Evolutionary conservation across 1,140 invertebrate genomes (phyloP).

Genomic region (Glossosoma conforme): DNA sequence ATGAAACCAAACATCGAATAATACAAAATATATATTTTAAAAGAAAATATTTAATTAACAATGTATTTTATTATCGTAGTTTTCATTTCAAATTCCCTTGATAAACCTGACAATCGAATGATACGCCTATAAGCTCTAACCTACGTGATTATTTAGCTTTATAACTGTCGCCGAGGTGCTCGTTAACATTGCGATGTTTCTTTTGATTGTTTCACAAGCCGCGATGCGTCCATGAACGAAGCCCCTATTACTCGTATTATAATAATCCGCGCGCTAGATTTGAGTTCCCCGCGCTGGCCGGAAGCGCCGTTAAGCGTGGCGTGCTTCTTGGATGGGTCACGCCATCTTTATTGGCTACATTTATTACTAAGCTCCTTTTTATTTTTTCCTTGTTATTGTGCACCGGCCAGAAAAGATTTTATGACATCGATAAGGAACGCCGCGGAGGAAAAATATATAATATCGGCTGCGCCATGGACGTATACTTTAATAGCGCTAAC

Average conservation of each 20-base stretch:
- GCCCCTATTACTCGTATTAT: constrained; percentile 6
- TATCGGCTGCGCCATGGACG: constrained; percentile 31
- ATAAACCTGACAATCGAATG: too few relatives aligned
- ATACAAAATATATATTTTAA: too few relatives aligned
- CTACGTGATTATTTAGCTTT: too few relatives aligned
- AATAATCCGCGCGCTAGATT: constrained; percentile 4
- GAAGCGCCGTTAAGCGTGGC: constrained; percentile 23
- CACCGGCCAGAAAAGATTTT: constrained; percentile 32
- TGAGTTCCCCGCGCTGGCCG: too few relatives aligned
- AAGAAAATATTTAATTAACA: too few relatives aligned
- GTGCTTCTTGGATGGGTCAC: constrained; percentile 31
- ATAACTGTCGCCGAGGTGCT: too few relatives aligned
- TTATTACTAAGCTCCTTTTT: constrained; percentile 32
- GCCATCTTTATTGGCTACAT: constrained; percentile 33
- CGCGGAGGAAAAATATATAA: constrained; percentile 25
- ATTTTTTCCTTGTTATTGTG: constrained; percentile 32
- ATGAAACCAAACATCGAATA: too few relatives aligned
- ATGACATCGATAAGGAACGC: constrained; percentile 31
- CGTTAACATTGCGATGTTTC: too few relatives aligned
- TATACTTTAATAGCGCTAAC: constrained; percentile 32
- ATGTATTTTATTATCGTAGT: too few relatives aligned
- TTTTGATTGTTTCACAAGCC: too few relatives aligned
- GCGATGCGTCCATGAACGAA: background rate
- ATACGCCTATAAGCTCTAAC: too few relatives aligned
- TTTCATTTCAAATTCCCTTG: too few relatives aligned